Evolutionary conservation across 1,140 invertebrate genomes (phyloP).

Genomic region (Drosophila orena): DNA sequence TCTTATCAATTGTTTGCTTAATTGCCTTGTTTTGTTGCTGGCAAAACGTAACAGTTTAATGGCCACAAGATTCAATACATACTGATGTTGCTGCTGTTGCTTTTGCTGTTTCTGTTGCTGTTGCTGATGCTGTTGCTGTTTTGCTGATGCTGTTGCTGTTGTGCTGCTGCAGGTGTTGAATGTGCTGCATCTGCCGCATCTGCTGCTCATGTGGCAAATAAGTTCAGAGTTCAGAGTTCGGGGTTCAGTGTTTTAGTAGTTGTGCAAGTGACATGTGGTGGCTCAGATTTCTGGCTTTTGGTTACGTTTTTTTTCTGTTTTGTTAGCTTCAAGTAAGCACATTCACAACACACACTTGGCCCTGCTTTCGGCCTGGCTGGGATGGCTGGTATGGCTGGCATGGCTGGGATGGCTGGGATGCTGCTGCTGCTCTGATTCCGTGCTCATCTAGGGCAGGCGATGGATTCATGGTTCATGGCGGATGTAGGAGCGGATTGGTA

Average conservation of each 20-base stretch:
- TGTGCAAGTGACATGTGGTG: conserved; percentile 39
- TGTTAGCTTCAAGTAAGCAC: conserved; percentile 41
- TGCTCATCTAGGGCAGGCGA: conserved; percentile 41
- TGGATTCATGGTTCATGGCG: conserved; percentile 37
- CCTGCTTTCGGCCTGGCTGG: conserved; percentile 21
- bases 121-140: conserved; percentile 12
- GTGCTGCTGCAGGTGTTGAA: conserved; percentile 8
- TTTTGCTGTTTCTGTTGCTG: conserved; percentile 25
- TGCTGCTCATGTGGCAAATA: conserved; percentile 36
- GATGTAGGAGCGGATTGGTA: conserved; percentile 38
- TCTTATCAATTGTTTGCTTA: conserved; percentile 55
- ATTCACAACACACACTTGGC: conserved; percentile 24
- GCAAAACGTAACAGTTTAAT: conserved; percentile 69
- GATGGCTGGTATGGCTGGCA: conserved; percentile 2
- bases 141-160: conserved; percentile 11
- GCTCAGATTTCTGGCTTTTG: conserved; percentile 27
- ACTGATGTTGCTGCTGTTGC: conserved; percentile 39
- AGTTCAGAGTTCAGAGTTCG: conserved; percentile 27
- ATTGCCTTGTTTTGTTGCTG: conserved; percentile 39
- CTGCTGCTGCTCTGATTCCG: conserved; percentile 29
- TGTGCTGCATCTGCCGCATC: conserved; percentile 32
- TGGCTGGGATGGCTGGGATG: conserved; percentile 16
- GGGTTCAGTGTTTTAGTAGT: conserved; percentile 34
- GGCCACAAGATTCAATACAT: conserved; percentile 75
- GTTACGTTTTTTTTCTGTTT: conserved; percentile 12